Percentiles rank a stretch among this genome's conserved stretches.
Evolutionary conservation across 2,113 vertebrate genomes (phyloP).

Genomic region (Todiramphus chloris): DNA sequence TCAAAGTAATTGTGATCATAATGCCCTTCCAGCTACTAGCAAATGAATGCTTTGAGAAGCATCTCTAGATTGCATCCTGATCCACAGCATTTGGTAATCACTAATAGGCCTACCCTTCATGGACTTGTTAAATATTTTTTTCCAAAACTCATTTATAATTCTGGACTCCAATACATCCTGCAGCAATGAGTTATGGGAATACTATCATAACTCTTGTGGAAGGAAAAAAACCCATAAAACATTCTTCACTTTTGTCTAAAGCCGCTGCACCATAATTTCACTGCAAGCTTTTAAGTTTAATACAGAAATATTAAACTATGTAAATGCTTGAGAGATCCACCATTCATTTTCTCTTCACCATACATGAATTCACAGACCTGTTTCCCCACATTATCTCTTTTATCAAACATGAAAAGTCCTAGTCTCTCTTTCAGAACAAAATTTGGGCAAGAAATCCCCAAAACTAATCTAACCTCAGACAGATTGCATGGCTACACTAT

Average conservation of each 20-base stretch:
- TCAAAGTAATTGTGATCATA: background rate
- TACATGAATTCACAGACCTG: background rate
- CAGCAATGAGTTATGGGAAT: background rate
- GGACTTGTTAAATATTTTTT: background rate
- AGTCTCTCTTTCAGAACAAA: background rate
- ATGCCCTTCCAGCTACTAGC: background rate
- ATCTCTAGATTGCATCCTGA: background rate
- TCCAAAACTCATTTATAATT: background rate
- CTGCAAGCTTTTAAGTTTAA: background rate
- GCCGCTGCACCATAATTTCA: background rate
- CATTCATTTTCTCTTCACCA: background rate
- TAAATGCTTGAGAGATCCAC: background rate
- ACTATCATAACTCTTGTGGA: background rate
- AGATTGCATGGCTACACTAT: background rate
- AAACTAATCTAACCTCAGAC: background rate
- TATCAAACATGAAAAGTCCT: background rate
- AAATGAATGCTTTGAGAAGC: background rate
- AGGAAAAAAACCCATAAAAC: background rate
- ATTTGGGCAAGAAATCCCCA: background rate
- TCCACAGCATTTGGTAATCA: background rate
- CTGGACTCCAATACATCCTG: accelerated
- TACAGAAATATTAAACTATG: background rate
- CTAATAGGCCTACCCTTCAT: background rate
- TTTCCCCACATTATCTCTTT: background rate
- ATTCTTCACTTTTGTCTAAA: background rate